phyloP scores from a whole-genome alignment of 2,113 vertebrate genomes.

The Ctenomys sociabilis region DNA sequence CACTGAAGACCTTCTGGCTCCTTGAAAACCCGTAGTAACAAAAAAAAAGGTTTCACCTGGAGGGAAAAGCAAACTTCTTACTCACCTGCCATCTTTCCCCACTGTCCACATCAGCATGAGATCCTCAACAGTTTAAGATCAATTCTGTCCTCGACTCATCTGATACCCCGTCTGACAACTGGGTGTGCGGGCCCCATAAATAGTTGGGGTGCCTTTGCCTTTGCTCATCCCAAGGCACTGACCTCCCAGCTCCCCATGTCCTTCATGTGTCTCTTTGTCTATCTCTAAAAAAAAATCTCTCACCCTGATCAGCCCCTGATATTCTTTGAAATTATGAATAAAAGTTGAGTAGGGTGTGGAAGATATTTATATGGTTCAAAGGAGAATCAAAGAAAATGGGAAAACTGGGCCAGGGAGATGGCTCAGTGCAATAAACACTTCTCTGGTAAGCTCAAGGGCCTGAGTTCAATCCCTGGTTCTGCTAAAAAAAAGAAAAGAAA shows the following conservation, averaged over 20 bases:
- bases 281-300: background rate
- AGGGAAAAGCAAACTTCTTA: background rate
- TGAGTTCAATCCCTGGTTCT: no score
- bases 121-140: background rate
- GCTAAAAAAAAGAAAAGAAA: no score
- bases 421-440: no score
- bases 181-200: no score
- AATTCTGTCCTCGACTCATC: background rate
- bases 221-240: background rate
- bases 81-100: background rate
- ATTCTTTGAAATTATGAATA: constrained; percentile 1
- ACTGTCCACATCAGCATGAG: background rate
- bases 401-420: no score
- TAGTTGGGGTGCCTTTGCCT: background rate
- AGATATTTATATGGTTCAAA: constrained; percentile 29
- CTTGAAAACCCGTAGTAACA: no score
- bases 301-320: background rate
- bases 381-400: constrained; percentile 24
- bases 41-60: background rate
- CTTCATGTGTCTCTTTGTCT: background rate
- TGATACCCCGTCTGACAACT: background rate
- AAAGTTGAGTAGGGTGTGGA: background rate
- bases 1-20: no score
- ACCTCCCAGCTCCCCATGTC: background rate
- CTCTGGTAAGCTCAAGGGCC: no score